Evolutionary conservation across 2,888 invertebrate genomes (phyloP).

Genomic region (Cyrtodaria siliqua): DNA sequence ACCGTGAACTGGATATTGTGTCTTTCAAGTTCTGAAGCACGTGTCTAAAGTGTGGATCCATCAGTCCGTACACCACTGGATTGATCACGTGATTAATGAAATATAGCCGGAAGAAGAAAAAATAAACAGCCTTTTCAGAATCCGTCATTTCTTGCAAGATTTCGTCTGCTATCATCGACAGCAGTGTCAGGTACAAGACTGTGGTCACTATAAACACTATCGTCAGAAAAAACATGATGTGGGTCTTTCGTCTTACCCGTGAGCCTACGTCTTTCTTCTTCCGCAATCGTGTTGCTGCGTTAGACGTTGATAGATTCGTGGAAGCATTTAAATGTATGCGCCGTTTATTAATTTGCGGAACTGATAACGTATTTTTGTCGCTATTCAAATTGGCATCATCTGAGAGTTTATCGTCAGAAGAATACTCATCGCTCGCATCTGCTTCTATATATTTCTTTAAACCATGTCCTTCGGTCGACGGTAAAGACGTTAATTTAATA

Average conservation of each 20-base stretch:
- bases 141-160: conserved; percentile 27
- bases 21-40: conserved; percentile 15
- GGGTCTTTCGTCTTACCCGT: conserved; percentile 38
- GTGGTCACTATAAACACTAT: conserved; percentile 48
- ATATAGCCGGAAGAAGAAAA: conserved; percentile 57
- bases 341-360: too few species aligned
- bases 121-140: conserved; percentile 33
- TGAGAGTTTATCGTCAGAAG: too few species aligned
- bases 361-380: too few species aligned
- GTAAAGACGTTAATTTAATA: too few species aligned
- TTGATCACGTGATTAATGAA: conserved; percentile 61
- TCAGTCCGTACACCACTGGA: conserved; percentile 48
- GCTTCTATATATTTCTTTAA: too few species aligned
- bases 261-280: not conserved
- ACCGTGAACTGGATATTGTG: too few species aligned
- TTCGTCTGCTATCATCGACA: conserved; percentile 41
- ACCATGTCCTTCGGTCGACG: too few species aligned
- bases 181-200: conserved; percentile 42
- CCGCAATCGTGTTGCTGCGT: too few species aligned
- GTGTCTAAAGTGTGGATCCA: conserved; percentile 53
- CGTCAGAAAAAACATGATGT: conserved; percentile 48
- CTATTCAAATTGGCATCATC: too few species aligned
- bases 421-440: too few species aligned
- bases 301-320: too few species aligned
- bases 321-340: too few species aligned